phyloP scores from a whole-genome alignment of 2,113 vertebrate genomes.

The Odontophorus gujanensis region DNA sequence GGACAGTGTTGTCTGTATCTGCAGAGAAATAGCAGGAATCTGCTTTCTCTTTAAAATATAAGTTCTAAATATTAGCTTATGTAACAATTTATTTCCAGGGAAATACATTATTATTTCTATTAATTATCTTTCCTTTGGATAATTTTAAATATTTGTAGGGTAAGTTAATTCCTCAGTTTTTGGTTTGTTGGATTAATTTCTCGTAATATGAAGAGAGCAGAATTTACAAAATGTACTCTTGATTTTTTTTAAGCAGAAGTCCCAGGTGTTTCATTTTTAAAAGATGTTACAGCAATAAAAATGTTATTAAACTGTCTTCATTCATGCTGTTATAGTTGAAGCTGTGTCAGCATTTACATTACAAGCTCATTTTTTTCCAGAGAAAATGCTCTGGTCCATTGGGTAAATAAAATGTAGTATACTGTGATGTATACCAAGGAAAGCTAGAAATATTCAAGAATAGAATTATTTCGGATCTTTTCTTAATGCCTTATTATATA shows the following conservation, averaged over 20 bases:
- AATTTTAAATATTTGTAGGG: background rate
- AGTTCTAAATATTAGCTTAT: background rate
- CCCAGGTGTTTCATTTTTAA: slow-evolving; percentile 71
- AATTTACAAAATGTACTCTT: background rate
- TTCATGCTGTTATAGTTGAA: slow-evolving; percentile 61
- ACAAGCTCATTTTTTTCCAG: slow-evolving; percentile 65
- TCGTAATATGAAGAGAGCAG: background rate
- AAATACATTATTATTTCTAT: background rate
- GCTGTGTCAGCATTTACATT: slow-evolving; percentile 69
- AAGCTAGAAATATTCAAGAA: slow-evolving; percentile 31
- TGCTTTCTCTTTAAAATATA: background rate
- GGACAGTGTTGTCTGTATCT: background rate
- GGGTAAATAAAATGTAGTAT: slow-evolving; percentile 71
- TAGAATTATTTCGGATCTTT: slow-evolving; percentile 10
- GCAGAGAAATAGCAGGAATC: background rate
- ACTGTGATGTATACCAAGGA: slow-evolving; percentile 13
- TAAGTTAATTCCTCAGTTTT: background rate
- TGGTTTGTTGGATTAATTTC: slow-evolving; percentile 4
- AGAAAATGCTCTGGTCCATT: slow-evolving; percentile 56
- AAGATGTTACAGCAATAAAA: slow-evolving; percentile 70
- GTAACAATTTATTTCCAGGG: background rate
- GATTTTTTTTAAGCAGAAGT: slow-evolving; percentile 33
- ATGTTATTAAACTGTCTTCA: slow-evolving; percentile 71
- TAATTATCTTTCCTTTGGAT: background rate
- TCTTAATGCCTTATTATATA: background rate